Evolutionary conservation across 2,797 vertebrate genomes (phyloP), one percentile per base, ranked within the genome.

Genomic region (Coendou prehensilis): DNA sequence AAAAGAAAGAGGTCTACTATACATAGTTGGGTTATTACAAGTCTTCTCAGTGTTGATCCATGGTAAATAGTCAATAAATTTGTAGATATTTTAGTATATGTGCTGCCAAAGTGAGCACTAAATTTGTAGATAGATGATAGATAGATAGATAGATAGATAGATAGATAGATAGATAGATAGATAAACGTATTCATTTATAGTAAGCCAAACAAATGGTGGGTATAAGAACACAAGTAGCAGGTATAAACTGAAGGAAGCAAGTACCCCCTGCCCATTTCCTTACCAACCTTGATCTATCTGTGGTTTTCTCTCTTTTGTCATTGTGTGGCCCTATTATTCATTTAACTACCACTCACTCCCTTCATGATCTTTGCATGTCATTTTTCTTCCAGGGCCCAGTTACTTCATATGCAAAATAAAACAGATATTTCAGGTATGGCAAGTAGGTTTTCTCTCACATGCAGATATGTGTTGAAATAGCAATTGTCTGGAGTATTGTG

Each of bases 381-480:
- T 94, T 82, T 89, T 41, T 89, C 33, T 91, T 9, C 87, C 50
- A 52, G 11, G 11, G 14, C 18, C 41, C 23, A 56, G 57, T 47
- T 69, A 82, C 41, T 93, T 84, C 37, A 79, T 9, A 76, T 78
- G 22, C 22, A 47, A 90, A 96, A 41, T 33, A 50, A 94, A 92
- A 50, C 52, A 81, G 59, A 56, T 23, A 59, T 17, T 85, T 94
- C 59, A 69, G 17, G 37, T 50, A 50, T 14, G 20, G 56, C 41
- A 67, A 76, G 20, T 63, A 88, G 30, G 28, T 75, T 96, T 93
- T 37, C 50, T 50, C 57, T 94, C 3, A 47, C 3, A 20, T 41
- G 30, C 17, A 93, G 33, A 63, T 37, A 57, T 41, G 22, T 37
- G n/a, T 50, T 90, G 47, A 83, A 89, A 89, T 37, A 86, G 59